Base-by-base conservation (phyloP, 2,797 vertebrate species). In the Zonotrichia albicollis region DNA sequence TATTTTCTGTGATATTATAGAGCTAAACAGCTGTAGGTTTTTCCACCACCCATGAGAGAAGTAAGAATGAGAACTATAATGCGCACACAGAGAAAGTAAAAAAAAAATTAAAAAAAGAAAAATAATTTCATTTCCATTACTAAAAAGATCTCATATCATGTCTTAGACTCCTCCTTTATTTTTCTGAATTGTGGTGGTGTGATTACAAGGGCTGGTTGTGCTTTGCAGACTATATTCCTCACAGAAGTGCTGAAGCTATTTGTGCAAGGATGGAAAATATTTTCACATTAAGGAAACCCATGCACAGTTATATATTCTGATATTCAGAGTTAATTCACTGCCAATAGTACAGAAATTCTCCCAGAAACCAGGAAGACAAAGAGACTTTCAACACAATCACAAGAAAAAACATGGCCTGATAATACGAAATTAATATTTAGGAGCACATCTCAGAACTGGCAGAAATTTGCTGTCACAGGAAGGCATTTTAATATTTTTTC, bases 11-110 rank as follows among this genome's bases (percentile, higher is more conserved):
- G 50, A 55, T 42, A 17, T 15, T 55, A 19, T 23, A 16, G 54
- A 70, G 42, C 8, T 50, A 38, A 62, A 43, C 4, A 79, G 18
- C 11, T 74, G 64, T 16, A 22, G 8, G 5, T 58, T 92, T 61
- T 61, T 75, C 32, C 8, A 45, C 16, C 26, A 42, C 29, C 10
- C 17, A 4, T 13, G 29, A 58, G 16, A 74, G 32, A 88, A 81
- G 61, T 27, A 67, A 27, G 30, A 93, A 78, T 22, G 36, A 64
- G 40, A 73, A 53, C 29, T 38, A 7, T 3, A n/a, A 71, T 17
- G 38, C 0, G 1, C 16, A 34, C 22, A 58, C 3, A 38, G 0
- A 40, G 10, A 64, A 38, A 26, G 4, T 2, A 30, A 30, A 57
- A 17, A 57, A 75, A 32, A n/a, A 43, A 5, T 13, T 8, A 30